These are phyloP conservation scores for Tetrao urogallus DNA, from an alignment of 2,113 vertebrate species.

Conservation along the genomic window DNA sequence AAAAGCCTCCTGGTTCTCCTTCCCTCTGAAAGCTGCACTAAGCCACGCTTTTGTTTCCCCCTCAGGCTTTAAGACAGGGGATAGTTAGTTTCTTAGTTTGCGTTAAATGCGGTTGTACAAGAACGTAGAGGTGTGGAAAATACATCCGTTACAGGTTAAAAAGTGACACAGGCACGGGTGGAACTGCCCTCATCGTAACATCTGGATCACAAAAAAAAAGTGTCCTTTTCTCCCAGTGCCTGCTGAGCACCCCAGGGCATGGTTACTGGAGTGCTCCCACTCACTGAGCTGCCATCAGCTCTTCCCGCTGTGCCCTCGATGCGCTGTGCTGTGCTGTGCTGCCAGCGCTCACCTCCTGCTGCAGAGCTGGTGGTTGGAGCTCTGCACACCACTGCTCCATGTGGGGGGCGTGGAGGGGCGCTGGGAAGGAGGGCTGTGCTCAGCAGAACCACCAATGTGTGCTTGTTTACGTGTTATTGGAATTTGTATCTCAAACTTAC, in stretches of 20 bases:
- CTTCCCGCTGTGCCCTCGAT: neutral
- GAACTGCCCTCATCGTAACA: neutral
- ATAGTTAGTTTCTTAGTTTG: neutral
- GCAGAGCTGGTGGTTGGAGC: neutral
- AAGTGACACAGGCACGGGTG: neutral
- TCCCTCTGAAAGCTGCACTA: neutral
- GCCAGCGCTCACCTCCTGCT: neutral
- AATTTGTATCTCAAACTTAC: neutral
- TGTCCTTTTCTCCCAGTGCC: neutral
- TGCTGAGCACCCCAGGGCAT: neutral
- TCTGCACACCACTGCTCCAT: neutral
- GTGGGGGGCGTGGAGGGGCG: neutral
- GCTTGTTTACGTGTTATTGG: neutral
- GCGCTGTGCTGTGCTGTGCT: neutral
- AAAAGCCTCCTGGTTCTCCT: neutral
- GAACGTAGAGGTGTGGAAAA: neutral
- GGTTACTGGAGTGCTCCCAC: neutral
- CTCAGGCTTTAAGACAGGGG: neutral
- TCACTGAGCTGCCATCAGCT: neutral
- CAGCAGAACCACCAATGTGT: neutral
- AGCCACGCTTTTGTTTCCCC: neutral
- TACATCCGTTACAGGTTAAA: neutral
- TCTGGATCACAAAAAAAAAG: neutral
- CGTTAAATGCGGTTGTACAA: neutral
- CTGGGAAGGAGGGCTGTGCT: neutral